A percentile compares a stretch with the other conserved stretches of the same genome.
Conservation (phyloP, 2,888 invertebrate genomes). For the Pyrochroa serraticornis region DNA sequence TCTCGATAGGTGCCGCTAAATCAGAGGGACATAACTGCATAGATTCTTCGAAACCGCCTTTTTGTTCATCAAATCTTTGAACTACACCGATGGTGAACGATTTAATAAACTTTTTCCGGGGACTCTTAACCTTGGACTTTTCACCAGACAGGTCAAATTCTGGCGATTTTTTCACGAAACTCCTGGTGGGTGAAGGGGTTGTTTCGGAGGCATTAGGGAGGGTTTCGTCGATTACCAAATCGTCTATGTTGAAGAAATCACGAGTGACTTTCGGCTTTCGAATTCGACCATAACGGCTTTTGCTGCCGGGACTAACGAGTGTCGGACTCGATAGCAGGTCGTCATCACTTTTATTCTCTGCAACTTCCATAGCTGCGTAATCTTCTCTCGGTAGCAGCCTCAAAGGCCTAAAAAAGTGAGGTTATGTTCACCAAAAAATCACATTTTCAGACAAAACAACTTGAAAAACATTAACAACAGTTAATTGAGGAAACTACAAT, state of each 20-base stretch:
- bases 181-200: too few relatives aligned
- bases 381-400: background rate
- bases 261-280: constrained; percentile 61
- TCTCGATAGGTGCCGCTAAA: constrained; percentile 1
- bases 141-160: constrained; percentile 42
- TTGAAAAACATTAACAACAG: too few relatives aligned
- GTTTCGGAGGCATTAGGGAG: background rate
- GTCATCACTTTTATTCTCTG: background rate
- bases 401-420: background rate
- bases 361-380: background rate
- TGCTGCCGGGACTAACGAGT: constrained; percentile 14
- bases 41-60: background rate
- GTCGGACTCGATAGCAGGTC: constrained; percentile 1
- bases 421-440: background rate
- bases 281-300: constrained; percentile 67
- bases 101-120: background rate
- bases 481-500: too few relatives aligned
- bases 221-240: constrained; percentile 41
- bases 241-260: constrained; percentile 58
- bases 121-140: constrained; percentile 21
- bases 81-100: too few relatives aligned
- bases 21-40: background rate
- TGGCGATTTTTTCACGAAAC: too few relatives aligned
- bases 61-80: background rate
- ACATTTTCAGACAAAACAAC: too few relatives aligned